Evolutionary conservation across 2,113 vertebrate genomes (phyloP), one percentile per base, ranked within the genome.

Genomic region (Tretioscincus oriximinensis): DNA sequence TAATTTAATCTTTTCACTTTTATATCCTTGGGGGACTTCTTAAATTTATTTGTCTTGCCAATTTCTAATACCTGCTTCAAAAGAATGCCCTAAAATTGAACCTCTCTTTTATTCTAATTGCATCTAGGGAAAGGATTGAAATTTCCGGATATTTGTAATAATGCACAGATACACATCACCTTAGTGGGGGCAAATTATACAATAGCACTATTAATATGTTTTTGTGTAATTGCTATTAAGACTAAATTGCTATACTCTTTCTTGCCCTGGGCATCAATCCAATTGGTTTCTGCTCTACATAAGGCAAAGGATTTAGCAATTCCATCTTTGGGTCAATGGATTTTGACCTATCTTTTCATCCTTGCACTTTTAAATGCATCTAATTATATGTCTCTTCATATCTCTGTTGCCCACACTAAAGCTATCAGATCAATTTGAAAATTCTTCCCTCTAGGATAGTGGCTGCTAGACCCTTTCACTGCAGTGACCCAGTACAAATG

Each of bases 1-100:
- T 94, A 92, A 93, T 94, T 93, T 91, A 93, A 90, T 94, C 93
- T 85, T 90, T 61, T 82, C 63, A 86, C 35, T 82, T 89, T 77
- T 51, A 16, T 88, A 90, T 84, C 12, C 89, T 74, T 74, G 77
- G 60, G 66, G 81, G 81, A 70, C 63, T 92, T 89, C 72, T 87
- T 86, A 84, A 21, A 77, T 84, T 87, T 90, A 85, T 88, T 88
- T 90, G 78, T 87, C 88, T 77, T 77, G 87, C 41, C 31, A 89
- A 73, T 90, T 94, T 91, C 54, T 85, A 92, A 91, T 92, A 93
- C 83, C 88, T 90, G 89, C 90, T 87, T 67, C 76, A 91, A 92
- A 92, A 83, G 90, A 90, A 90, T 78, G 81, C 67, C 54, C 35
- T 49, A 76, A 76, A 81, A 41, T 77, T 88, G 77, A 85, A 90